These are phyloP conservation scores for Alfaro cultratus DNA, from an alignment of 2,797 vertebrate genomes.

Conservation along the genomic window DNA sequence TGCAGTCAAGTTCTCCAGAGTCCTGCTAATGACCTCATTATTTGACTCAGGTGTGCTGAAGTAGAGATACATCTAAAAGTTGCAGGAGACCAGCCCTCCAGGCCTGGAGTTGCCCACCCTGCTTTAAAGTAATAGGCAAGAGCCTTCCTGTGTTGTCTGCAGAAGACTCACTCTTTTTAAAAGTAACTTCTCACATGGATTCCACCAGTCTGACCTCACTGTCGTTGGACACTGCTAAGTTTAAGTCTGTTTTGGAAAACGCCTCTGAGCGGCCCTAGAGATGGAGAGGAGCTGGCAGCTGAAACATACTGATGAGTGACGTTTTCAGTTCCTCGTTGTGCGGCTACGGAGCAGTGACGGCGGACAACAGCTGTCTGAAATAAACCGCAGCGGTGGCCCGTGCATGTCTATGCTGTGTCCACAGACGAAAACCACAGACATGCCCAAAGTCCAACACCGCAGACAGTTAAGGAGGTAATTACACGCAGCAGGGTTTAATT, in stretches of 20 bases:
- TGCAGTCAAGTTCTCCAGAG: too few relatives aligned
- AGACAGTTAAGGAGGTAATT: slow-evolving; percentile 46
- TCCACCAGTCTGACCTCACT: background rate
- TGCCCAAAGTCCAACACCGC: slow-evolving; percentile 33
- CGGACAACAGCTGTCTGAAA: background rate
- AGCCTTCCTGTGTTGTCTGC: too few relatives aligned
- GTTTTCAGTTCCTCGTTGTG: background rate
- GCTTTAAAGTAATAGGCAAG: background rate
- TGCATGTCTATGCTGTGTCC: slow-evolving; percentile 35
- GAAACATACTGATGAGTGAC: background rate
- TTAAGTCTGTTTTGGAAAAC: background rate
- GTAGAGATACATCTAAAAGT: too few relatives aligned
- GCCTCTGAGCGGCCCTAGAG: background rate
- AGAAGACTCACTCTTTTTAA: too few relatives aligned
- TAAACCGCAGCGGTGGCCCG: slow-evolving; percentile 2
- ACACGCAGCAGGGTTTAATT: slow-evolving; percentile 48
- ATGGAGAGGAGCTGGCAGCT: background rate
- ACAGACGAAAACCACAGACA: slow-evolving; percentile 21
- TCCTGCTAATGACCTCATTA: too few relatives aligned
- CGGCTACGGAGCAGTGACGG: background rate
- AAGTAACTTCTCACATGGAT: background rate
- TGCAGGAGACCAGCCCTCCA: too few relatives aligned
- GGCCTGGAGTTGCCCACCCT: too few relatives aligned
- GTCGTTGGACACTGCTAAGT: background rate
- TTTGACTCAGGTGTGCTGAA: too few relatives aligned